Base-by-base conservation (phyloP, 1,140 invertebrate species). In the Sycobia sp. region DNA sequence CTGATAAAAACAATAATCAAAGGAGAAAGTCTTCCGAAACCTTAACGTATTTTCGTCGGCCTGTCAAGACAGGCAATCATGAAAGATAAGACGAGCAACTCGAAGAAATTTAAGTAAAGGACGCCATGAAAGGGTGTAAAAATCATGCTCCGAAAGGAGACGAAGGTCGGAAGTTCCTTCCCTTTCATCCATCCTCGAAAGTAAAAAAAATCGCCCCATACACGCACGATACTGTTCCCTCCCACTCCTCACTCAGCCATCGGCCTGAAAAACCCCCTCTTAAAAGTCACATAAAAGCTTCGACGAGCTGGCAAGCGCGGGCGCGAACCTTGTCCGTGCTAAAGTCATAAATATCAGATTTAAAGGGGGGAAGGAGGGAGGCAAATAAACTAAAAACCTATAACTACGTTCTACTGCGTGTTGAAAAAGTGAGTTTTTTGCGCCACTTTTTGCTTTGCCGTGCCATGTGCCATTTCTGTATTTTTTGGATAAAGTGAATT, bases 271-370 rank as follows among this genome's bases (percentile, higher is more conserved):
- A 59, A 41, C 27, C 38, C 23, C 11, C 9, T 18, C 58, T 36
- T 43, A 51, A 60, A 43, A 51, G 36, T 51, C 36, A 14, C 57
- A n/a, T 60, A 51, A 60, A 60, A 60, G 36, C 54, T 2, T 16
- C 11, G 4, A 7, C 50, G n/a, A n/a, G n/a, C n/a, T n/a, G n/a
- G n/a, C n/a, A n/a, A n/a, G n/a, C n/a, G n/a, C n/a, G n/a, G n/a
- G 55, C 43, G 0, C 18, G 14, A n/a, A 11, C 20, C 34, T 11
- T 14, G 38, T 22, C 16, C 43, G 34, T 34, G 46, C 22, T 8
- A 32, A 39, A 29, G 47, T 43, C 47, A 51, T 60, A 60, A 60
- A 60, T 60, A 43, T 60, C 47, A 29, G 49, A 60, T 60, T 50
- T 9, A 47, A 50, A 16, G 41, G n/a, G n/a, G n/a, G n/a, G n/a